Base-by-base conservation (phyloP, 2,797 vertebrate genomes). In the Dendrocincla fuliginosa region DNA sequence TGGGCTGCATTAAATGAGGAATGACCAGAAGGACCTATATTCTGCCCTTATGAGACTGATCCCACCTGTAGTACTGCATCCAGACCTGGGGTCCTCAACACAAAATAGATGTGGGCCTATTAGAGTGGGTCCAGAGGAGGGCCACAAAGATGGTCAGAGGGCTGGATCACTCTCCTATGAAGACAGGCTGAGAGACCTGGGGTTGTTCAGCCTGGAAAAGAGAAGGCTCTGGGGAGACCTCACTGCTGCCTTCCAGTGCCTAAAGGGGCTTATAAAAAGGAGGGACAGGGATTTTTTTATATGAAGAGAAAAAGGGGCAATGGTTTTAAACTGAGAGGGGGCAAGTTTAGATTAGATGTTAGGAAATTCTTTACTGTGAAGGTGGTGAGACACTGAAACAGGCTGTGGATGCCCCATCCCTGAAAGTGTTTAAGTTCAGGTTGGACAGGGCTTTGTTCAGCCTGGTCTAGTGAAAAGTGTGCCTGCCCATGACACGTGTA, bases 11-110 rank as follows among this genome's bases (percentile, higher is more conserved):
- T 30, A 27, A 41, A 68, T 47, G 41, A 81, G 10, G 13, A 13
- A 35, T 41, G 22, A 22, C 22, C 39, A 88, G 12, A 41, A 47
- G 7, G 22, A 41, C 4, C 11, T 59, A 7, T 12, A 60, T 25
- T 61, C 33, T n/a, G 55, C 10, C 0, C 0, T 49, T 10, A 82
- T 22, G 27, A 68, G 30, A 33, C 11, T 35, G 25, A 41, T 47
- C 9, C n/a, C 17, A 15, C 19, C 8, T 47, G 25, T 15, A 61
- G 14, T 47, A 17, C 27, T 41, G 13, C 17, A 27, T 47, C 30
- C 47, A 47, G 25, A 17, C 15, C 33, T 9, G 25, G 12, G 5
- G 12, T 60, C 8, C 14, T 32, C 41, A 61, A 16, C 6, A 30
- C 17, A 35, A 41, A 30, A 60, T 47, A 41, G 41, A 35, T 53